phyloP scores from a whole-genome alignment of 2,888 invertebrate species.

The Diplolepis rosae region DNA sequence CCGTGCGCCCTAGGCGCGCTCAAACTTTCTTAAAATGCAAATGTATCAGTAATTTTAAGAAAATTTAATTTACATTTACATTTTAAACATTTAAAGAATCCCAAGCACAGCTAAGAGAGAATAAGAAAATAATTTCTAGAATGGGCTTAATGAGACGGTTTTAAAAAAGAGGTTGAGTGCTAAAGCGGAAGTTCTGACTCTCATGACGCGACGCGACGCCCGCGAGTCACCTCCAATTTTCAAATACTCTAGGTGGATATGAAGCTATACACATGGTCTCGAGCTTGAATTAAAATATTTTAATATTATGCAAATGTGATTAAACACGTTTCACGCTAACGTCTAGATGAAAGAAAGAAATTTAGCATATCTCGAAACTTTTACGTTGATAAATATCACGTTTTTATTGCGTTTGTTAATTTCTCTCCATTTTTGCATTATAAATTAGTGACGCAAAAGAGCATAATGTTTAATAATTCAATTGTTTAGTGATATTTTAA shows the following conservation, averaged over 20 bases:
- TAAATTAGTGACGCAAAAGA: background rate
- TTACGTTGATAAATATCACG: background rate
- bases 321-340: constrained; percentile 55
- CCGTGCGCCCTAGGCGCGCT: too few species aligned
- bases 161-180: constrained; percentile 39
- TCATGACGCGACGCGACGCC: constrained; percentile 57
- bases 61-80: too few species aligned
- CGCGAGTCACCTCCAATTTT: constrained; percentile 59
- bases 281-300: constrained; percentile 66
- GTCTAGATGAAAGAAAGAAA: background rate
- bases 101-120: too few species aligned
- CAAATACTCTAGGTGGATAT: constrained; percentile 49
- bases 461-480: background rate
- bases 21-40: too few species aligned
- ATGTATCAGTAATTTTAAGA: too few species aligned
- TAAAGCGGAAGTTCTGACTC: constrained; percentile 42
- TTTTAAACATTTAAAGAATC: too few species aligned
- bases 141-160: too few species aligned
- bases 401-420: background rate
- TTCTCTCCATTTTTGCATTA: background rate
- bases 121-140: too few species aligned
- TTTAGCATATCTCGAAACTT: background rate
- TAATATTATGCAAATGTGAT: constrained; percentile 71
- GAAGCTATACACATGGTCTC: constrained; percentile 38
- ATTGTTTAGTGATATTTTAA: background rate